Conservation (phyloP, 2,888 invertebrate genomes). For the Tanytarsus gracilentus region DNA sequence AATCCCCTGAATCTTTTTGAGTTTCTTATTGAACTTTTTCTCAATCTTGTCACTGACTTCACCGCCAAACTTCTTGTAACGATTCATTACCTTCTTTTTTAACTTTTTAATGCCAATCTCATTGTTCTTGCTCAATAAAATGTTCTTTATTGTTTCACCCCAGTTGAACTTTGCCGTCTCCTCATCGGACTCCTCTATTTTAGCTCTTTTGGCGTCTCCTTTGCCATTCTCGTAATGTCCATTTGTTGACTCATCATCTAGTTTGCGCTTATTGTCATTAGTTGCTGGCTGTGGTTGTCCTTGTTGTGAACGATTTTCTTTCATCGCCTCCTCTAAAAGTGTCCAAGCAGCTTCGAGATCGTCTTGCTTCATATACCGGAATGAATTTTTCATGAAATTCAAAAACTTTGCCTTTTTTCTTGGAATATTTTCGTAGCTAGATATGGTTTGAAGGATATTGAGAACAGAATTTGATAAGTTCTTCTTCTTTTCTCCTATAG, state of each 20-base stretch:
- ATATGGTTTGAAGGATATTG: conserved; percentile 56
- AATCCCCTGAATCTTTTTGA: conserved; percentile 57
- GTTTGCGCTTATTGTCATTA: conserved; percentile 8
- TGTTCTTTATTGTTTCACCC: conserved; percentile 28
- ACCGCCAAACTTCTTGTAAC: conserved; percentile 47
- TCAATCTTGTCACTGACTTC: conserved; percentile 47
- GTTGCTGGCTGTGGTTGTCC: background rate
- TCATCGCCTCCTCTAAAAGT: conserved; percentile 48
- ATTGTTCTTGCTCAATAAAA: conserved; percentile 41
- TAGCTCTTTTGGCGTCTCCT: conserved; percentile 38
- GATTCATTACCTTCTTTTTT: conserved; percentile 63
- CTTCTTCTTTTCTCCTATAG: conserved; percentile 51
- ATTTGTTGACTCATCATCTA: conserved; percentile 31
- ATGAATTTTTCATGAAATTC: conserved; percentile 62
- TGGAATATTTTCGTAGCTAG: conserved; percentile 71
- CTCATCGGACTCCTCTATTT: conserved; percentile 42
- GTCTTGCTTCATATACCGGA: conserved; percentile 46
- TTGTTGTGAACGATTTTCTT: conserved; percentile 37
- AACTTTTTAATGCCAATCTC: conserved; percentile 63
- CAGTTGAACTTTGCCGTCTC: conserved; percentile 29
- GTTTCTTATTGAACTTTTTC: conserved; percentile 62
- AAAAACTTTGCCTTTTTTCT: conserved; percentile 75
- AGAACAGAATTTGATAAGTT: conserved; percentile 50
- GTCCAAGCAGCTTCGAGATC: conserved; percentile 60
- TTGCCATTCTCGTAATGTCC: conserved; percentile 8